Conservation (phyloP, 1,140 invertebrate species). For the Magallana angulata region DNA sequence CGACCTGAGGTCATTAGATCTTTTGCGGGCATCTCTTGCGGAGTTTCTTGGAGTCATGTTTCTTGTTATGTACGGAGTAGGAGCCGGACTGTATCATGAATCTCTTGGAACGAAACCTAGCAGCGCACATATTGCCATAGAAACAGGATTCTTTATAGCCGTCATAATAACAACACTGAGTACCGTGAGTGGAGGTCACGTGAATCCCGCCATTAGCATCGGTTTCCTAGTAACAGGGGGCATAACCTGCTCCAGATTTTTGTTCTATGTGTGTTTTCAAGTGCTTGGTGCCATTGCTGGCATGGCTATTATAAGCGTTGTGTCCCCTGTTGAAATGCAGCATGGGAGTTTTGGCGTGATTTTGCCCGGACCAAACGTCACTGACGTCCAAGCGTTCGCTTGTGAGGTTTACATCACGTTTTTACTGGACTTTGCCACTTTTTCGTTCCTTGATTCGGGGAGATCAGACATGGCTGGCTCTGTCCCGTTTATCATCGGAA, state of each 20-base stretch:
- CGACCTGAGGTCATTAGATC: slow-evolving; percentile 64
- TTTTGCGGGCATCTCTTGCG: slow-evolving; percentile 68
- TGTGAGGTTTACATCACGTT: slow-evolving; percentile 93
- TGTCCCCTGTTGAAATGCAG: slow-evolving; percentile 58
- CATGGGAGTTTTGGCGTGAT: slow-evolving; percentile 63
- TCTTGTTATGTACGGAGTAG: slow-evolving; percentile 63
- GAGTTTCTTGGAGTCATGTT: slow-evolving; percentile 71
- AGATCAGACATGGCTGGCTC: slow-evolving; percentile 90
- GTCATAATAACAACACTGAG: slow-evolving; percentile 65
- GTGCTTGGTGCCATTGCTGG: slow-evolving; percentile 69
- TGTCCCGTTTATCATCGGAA: slow-evolving; percentile 91
- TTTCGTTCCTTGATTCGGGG: slow-evolving; percentile 89
- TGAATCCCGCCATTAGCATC: slow-evolving; percentile 77
- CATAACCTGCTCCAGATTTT: slow-evolving; percentile 86
- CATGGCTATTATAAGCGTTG: slow-evolving; percentile 62
- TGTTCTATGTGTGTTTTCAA: slow-evolving; percentile 80
- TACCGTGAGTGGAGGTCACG: slow-evolving; percentile 74
- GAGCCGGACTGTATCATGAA: slow-evolving; percentile 53
- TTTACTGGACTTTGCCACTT: slow-evolving; percentile 91
- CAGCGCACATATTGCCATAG: slow-evolving; percentile 55
- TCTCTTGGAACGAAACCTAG: slow-evolving; percentile 26
- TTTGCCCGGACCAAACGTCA: slow-evolving; percentile 61
- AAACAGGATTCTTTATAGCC: slow-evolving; percentile 68
- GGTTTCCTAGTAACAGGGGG: slow-evolving; percentile 84
- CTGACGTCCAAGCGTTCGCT: slow-evolving; percentile 85